Base-by-base conservation (phyloP, 2,888 invertebrate species). In the Entomobrya multifasciata region DNA sequence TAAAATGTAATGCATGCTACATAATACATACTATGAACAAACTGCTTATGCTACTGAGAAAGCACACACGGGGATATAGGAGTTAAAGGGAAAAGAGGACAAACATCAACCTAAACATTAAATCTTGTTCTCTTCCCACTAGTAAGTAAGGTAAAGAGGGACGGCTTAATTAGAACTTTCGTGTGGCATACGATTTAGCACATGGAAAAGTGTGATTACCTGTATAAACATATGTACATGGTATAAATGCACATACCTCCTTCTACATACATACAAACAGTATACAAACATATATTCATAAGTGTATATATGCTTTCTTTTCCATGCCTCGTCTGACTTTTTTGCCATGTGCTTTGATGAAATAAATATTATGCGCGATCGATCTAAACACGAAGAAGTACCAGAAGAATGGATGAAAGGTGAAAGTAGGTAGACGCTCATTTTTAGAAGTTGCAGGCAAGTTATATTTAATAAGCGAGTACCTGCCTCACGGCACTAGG, bases 131-230 rank as follows among this genome's bases (percentile, higher is more conserved):
- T 57, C 17, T 65, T 62, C 49, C 1, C 65, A 1, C 52, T 30
- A 36, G 74, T 55, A 74, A 49, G 72, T 36, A 36, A 36, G 41
- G 36, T 15, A 41, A 72, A 72, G 47, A 20, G 27, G 57, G 36
- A 41, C 30, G 72, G 47, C 65, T 84, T 84, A 84, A 84, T 84
- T 84, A 84, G 65, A 77, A 84, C 65, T 84, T 74, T 84, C 49
- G 49, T 83, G 76, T 76, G 55, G 55, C n/a, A 44, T 49, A 80
- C 52, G 36, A 80, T 67, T 80, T 74, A 70, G 62, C 72, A 74
- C 74, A 84, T 76, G 83, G 76, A 67, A 84, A 67, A 84, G 30
- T 55, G 83, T 84, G 77, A 84, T 84, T 84, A 84, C 65, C 52
- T 80, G 67, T 60, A 72, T 72, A 70, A 41, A 70, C 27, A 62